Evolutionary conservation across 1,140 invertebrate genomes (phyloP).

Genomic region (Hormaphis cornu): DNA sequence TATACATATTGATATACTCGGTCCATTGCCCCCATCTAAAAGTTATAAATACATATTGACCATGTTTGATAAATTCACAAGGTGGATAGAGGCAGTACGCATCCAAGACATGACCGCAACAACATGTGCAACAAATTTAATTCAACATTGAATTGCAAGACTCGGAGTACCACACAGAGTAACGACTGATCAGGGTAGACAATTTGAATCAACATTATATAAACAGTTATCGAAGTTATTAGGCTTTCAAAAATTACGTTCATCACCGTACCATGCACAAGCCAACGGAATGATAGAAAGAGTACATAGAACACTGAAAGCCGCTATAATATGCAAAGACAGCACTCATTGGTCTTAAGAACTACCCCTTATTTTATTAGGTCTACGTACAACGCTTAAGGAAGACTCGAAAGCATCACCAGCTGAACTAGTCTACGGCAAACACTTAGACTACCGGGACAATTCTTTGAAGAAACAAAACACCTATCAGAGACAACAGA

Average conservation of each 20-base stretch:
- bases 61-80: constrained; percentile 43
- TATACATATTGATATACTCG: too few species aligned
- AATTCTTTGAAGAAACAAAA: too few species aligned
- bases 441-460: constrained; percentile 8
- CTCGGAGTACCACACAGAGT: constrained; percentile 44
- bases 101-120: too few species aligned
- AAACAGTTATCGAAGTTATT: too few species aligned
- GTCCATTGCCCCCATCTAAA: constrained; percentile 42
- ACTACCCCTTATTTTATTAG: too few species aligned
- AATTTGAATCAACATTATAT: constrained; percentile 37
- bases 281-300: too few species aligned
- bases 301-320: too few species aligned
- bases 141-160: constrained; percentile 39
- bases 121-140: too few species aligned
- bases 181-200: constrained; percentile 40
- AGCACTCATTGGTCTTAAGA: background rate
- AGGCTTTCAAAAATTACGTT: too few species aligned
- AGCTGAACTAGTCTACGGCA: constrained; percentile 30
- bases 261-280: too few species aligned
- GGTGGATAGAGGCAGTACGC: too few species aligned
- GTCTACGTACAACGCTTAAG: too few species aligned
- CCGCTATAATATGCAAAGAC: constrained; percentile 35
- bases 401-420: constrained; percentile 1
- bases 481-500: background rate
- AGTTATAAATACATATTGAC: constrained; percentile 43